Conservation (phyloP, 2,888 invertebrate species). For the Megalurothrips usitatus region DNA sequence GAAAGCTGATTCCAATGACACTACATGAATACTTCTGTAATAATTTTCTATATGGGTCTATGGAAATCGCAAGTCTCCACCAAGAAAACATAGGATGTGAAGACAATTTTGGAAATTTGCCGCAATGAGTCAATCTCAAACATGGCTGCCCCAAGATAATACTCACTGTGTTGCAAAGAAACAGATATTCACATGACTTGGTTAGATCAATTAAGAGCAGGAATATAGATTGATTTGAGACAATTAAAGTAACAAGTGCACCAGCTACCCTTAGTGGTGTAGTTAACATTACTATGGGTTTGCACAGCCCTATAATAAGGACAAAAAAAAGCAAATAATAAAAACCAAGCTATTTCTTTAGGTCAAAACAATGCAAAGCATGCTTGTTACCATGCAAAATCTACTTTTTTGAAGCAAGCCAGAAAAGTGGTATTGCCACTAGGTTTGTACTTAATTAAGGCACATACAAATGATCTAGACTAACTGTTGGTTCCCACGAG, state of each 20-base stretch:
- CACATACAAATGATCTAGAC: neutral
- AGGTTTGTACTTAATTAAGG: neutral
- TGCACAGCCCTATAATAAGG: conserved; percentile 6
- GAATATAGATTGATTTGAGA: too few relatives aligned
- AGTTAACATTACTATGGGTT: neutral
- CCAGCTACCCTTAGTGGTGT: neutral
- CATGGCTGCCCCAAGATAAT: too few relatives aligned
- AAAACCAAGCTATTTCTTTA: neutral
- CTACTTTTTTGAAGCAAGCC: neutral
- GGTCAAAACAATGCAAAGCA: neutral
- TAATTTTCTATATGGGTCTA: too few relatives aligned
- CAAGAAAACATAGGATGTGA: too few relatives aligned
- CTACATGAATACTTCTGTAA: too few relatives aligned
- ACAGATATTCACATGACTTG: too few relatives aligned
- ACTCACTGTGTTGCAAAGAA: too few relatives aligned
- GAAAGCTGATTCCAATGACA: too few relatives aligned
- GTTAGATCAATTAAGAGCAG: too few relatives aligned
- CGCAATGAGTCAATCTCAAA: too few relatives aligned
- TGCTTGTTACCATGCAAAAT: conserved; percentile 15
- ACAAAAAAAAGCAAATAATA: conserved; percentile 12
- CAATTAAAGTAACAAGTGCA: neutral
- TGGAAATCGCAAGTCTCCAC: too few relatives aligned
- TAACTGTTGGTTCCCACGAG: neutral
- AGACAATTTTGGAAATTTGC: too few relatives aligned
- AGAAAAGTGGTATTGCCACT: neutral